Percentiles rank a stretch among this genome's conserved stretches.
Conservation (phyloP, 1,140 invertebrate genomes). For the Listronotus oregonensis region DNA sequence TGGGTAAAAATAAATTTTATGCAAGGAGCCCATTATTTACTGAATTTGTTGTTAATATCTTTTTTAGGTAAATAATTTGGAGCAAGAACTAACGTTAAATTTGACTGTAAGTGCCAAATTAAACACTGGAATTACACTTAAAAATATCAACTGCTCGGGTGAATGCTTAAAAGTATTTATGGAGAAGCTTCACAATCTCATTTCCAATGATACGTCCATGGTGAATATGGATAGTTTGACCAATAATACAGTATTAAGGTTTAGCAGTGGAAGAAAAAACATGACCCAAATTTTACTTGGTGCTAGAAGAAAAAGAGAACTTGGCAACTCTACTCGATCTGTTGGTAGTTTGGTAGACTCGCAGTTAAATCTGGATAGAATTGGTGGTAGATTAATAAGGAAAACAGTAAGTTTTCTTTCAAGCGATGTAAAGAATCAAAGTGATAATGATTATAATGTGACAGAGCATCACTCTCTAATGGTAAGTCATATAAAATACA, state of each 20-base stretch:
- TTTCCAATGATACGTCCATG: constrained; percentile 31
- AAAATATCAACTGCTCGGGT: constrained; percentile 32
- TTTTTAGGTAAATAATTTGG: constrained; percentile 17
- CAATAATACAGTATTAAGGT: constrained; percentile 13
- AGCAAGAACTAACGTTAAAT: constrained; percentile 52
- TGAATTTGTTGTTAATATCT: too few relatives aligned
- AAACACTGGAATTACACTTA: constrained; percentile 57
- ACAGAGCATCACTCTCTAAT: too few relatives aligned
- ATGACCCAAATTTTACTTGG: constrained; percentile 10
- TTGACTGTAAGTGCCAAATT: constrained; percentile 54
- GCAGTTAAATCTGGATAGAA: too few relatives aligned
- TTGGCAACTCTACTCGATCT: background rate
- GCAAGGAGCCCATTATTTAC: too few relatives aligned
- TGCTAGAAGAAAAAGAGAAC: constrained; percentile 16
- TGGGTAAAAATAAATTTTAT: too few relatives aligned
- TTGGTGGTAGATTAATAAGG: too few relatives aligned
- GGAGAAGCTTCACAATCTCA: constrained; percentile 8
- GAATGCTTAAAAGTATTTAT: constrained; percentile 29
- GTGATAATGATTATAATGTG: too few relatives aligned
- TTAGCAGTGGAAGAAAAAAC: constrained; percentile 5
- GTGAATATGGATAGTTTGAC: constrained; percentile 7
- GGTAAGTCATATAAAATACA: too few relatives aligned
- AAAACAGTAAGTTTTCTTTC: too few relatives aligned
- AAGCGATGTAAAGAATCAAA: too few relatives aligned
- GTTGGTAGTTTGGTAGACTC: too few relatives aligned